Evolutionary conservation across 1,140 invertebrate genomes (phyloP).

Genomic region (Sogatella furcifera): DNA sequence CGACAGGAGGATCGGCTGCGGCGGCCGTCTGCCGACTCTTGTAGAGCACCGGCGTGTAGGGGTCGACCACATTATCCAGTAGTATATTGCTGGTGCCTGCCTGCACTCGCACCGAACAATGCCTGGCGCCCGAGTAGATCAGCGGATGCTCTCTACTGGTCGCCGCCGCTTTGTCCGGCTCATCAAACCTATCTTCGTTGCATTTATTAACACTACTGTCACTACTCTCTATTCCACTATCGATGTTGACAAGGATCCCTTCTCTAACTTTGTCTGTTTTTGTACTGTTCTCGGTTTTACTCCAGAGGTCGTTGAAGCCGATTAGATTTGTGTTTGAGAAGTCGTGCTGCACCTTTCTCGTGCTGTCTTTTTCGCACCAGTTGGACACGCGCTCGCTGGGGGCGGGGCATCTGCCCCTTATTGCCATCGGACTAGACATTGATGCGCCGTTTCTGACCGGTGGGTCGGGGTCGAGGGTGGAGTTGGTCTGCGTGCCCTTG

Average conservation of each 20-base stretch:
- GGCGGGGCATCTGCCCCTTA: constrained; percentile 22
- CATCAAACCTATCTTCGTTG: background rate
- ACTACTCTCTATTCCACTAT: constrained; percentile 30
- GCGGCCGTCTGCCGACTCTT: constrained; percentile 16
- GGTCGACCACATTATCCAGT: constrained; percentile 49
- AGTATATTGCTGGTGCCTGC: constrained; percentile 65
- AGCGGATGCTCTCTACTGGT: background rate
- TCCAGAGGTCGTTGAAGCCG: too few species aligned
- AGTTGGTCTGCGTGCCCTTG: background rate
- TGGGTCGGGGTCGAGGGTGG: background rate
- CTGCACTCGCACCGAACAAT: constrained; percentile 58
- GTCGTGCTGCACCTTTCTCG: too few species aligned
- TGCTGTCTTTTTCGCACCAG: background rate
- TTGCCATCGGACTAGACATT: constrained; percentile 20
- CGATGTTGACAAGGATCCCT: constrained; percentile 34
- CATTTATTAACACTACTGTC: constrained; percentile 6
- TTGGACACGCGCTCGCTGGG: background rate
- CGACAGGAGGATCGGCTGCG: constrained; percentile 8
- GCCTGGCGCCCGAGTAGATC: constrained; percentile 41
- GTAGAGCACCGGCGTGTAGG: constrained; percentile 23
- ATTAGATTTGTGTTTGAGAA: too few species aligned
- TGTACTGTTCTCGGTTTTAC: background rate
- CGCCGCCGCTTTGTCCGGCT: background rate
- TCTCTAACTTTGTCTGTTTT: constrained; percentile 22
- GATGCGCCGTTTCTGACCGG: constrained; percentile 32